Evolutionary conservation across 2,797 vertebrate genomes (phyloP).

Genomic region (Ctenosaura bakeri): DNA sequence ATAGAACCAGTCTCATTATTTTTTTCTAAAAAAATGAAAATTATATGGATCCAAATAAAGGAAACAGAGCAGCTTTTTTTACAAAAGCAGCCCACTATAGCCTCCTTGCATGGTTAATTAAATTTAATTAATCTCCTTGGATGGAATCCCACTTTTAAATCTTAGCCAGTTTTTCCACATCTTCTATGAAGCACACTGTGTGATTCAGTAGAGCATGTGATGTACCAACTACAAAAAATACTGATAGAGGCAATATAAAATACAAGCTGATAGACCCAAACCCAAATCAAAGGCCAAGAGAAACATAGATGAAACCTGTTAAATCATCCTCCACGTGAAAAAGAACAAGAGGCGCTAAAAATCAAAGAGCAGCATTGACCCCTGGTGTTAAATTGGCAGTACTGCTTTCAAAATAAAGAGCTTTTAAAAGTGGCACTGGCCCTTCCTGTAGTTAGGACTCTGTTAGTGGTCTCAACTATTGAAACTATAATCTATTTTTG

Average conservation of each 20-base stretch:
- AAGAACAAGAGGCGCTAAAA: accelerated
- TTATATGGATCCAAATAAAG: background rate
- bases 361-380: slow-evolving; percentile 50
- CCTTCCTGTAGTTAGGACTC: background rate
- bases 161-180: background rate
- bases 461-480: background rate
- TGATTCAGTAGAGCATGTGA: slow-evolving; percentile 8
- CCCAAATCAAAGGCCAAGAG: slow-evolving; percentile 1
- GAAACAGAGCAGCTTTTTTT: background rate
- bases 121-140: background rate
- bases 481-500: background rate
- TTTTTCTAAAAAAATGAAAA: background rate
- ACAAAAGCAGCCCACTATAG: background rate
- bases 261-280: background rate
- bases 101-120: background rate
- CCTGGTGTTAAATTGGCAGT: slow-evolving; percentile 45
- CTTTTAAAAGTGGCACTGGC: background rate
- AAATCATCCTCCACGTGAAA: background rate
- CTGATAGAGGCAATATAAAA: background rate
- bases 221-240: background rate
- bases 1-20: too few relatives aligned
- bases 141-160: background rate
- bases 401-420: slow-evolving; percentile 27
- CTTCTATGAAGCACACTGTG: background rate
- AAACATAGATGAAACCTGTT: background rate